Conservation (phyloP, 2,113 vertebrate species). For the Vulpes vulpes region DNA sequence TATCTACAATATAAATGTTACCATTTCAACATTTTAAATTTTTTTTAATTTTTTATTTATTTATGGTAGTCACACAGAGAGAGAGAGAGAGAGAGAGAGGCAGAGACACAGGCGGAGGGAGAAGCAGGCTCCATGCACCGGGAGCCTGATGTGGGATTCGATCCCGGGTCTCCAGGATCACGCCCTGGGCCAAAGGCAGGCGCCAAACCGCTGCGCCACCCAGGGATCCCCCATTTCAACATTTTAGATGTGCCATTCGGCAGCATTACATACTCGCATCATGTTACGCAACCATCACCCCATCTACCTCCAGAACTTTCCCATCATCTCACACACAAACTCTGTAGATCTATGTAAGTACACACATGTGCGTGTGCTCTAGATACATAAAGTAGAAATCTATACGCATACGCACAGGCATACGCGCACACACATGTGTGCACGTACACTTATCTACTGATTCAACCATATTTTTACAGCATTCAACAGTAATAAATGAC, state of each 20-base stretch:
- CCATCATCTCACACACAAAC: neutral
- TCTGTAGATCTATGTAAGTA: neutral
- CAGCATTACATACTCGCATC: neutral
- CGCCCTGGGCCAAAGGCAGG: too few relatives aligned
- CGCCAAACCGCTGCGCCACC: too few relatives aligned
- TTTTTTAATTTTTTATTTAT: too few relatives aligned
- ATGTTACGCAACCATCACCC: accelerated
- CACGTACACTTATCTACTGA: neutral
- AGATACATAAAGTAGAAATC: neutral
- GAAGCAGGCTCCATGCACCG: too few relatives aligned
- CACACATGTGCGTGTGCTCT: accelerated
- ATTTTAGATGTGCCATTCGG: neutral
- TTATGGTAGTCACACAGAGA: too few relatives aligned
- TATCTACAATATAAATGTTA: neutral
- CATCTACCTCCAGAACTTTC: neutral
- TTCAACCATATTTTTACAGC: neutral
- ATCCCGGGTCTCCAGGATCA: too few relatives aligned
- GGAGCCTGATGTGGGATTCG: too few relatives aligned
- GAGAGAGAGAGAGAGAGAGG: too few relatives aligned
- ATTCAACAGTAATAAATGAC: neutral
- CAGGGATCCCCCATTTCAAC: neutral
- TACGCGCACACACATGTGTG: accelerated
- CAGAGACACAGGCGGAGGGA: too few relatives aligned
- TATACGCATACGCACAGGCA: too few relatives aligned
- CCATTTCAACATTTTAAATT: neutral